Percentiles rank a stretch among this genome's conserved stretches.
These are phyloP conservation scores for Hyposmocoma kahamanoa DNA, from an alignment of 1,140 invertebrate species.

Conservation along the genomic window DNA sequence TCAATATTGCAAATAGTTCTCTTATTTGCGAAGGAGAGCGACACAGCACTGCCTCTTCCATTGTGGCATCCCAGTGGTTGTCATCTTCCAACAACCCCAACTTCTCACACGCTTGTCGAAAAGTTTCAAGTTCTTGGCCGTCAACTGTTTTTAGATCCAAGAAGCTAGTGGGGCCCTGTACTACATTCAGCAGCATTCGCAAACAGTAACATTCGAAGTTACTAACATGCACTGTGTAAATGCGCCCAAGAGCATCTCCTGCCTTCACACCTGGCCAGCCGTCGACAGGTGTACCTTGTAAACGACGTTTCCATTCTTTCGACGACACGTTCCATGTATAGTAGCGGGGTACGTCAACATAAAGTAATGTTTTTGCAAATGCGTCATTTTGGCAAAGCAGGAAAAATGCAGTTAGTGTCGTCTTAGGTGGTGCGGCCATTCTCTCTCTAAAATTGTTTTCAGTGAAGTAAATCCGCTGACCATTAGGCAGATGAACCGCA, in stretches of 20 bases:
- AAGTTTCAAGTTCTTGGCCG: conserved; percentile 18
- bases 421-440: conserved; percentile 26
- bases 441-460: conserved; percentile 19
- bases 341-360: conserved; percentile 24
- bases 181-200: conserved; percentile 24
- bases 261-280: conserved; percentile 27
- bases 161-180: conserved; percentile 26
- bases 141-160: conserved; percentile 20
- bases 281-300: conserved; percentile 23
- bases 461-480: conserved; percentile 25
- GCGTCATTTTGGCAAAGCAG: conserved; percentile 29
- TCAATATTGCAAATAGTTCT: conserved; percentile 32
- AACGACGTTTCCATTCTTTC: conserved; percentile 23
- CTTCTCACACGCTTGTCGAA: conserved; percentile 23
- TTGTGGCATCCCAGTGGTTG: conserved; percentile 29
- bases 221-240: conserved; percentile 30
- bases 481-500: conserved; percentile 23
- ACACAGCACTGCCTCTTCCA: conserved; percentile 29
- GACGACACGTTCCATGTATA: conserved; percentile 15
- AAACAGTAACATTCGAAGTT: conserved; percentile 33
- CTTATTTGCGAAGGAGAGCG: conserved; percentile 19
- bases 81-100: conserved; percentile 28
- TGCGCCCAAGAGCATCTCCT: conserved; percentile 26
- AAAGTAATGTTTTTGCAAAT: conserved; percentile 27
- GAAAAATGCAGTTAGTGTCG: conserved; percentile 38